Base-by-base conservation (phyloP, 2,888 invertebrate genomes). In the Bellardia pandia region DNA sequence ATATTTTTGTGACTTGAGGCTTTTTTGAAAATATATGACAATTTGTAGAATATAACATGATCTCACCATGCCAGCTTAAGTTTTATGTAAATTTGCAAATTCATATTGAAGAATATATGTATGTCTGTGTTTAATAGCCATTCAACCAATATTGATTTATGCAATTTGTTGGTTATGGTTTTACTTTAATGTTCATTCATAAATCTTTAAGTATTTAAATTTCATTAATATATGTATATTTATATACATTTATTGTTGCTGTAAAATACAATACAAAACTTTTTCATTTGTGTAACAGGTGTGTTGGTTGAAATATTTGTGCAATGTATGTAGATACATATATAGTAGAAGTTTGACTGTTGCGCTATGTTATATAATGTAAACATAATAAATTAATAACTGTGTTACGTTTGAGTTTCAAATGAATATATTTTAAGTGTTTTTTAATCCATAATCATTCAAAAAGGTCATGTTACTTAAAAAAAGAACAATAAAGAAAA, bases 141-240 rank as follows among this genome's bases (percentile, higher is more conserved):
- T 60, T 23, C 68, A 56, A 33, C 77, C 77, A 68, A 58, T 68
- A 78, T 68, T 68, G 56, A 78, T 78, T 42, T 78, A 78, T 68
- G 42, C 58, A 58, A 78, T 16, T 42, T 77, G 45, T 56, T 45
- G 30, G 56, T 45, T 58, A 42, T 66, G 66, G 66, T n/a, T 68
- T 30, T 30, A 53, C 11, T 77, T 56, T 58, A 68, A 78, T 68
- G 53, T 68, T 30, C 51, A 68, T 58, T 68, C 68, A 78, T 68
- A 68, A 78, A 58, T 78, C 68, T 78, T 78, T 45, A 58, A 64
- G 42, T 30, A 42, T 68, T 64, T 58, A 48, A 64, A 37, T 51
- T 75, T 62, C 37, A 56, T 72, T 40, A 56, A 23, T 64, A 37
- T 62, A 7, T 30, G 48, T 42, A 42, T 9, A 9, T 42, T 5